These are phyloP conservation scores for Apis florea DNA, from an alignment of 1,140 invertebrate species.

Conservation along the genomic window DNA sequence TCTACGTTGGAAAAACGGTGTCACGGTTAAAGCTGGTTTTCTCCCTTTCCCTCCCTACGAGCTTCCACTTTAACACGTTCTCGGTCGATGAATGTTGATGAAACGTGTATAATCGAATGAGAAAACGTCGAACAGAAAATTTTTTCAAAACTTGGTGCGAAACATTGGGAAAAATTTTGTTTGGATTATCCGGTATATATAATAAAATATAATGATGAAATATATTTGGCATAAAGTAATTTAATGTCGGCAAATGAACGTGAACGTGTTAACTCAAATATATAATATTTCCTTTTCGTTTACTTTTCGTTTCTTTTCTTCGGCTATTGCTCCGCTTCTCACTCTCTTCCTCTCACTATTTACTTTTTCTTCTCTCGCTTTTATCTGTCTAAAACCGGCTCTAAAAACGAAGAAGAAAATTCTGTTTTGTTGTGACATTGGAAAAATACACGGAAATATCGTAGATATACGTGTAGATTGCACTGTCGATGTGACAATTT, in stretches of 20 bases:
- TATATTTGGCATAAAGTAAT: no score
- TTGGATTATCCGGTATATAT: no score
- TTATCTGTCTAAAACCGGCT: not conserved
- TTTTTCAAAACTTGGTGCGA: no score
- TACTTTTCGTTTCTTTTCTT: not conserved
- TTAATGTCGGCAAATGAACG: not conserved
- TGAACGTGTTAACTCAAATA: not conserved
- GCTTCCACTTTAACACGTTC: not conserved
- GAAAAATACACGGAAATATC: not conserved
- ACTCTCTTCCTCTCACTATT: not conserved
- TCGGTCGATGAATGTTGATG: no score
- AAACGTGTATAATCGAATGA: no score
- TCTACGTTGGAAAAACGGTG: slow-evolving; percentile 7
- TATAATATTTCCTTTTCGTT: not conserved
- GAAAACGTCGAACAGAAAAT: no score
- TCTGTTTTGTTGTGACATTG: not conserved
- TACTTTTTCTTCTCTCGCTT: no score
- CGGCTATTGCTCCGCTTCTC: not conserved
- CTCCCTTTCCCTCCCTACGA: not conserved
- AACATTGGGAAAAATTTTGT: no score
- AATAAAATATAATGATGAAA: no score
- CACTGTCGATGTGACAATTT: not conserved
- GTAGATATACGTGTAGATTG: not conserved
- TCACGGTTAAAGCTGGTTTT: not conserved
- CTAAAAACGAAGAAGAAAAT: slow-evolving; percentile 1